Evolutionary conservation across 2,113 vertebrate species (phyloP), one percentile per base, ranked within the genome.

Genomic region (Boulengeromyrus knoepffleri): DNA sequence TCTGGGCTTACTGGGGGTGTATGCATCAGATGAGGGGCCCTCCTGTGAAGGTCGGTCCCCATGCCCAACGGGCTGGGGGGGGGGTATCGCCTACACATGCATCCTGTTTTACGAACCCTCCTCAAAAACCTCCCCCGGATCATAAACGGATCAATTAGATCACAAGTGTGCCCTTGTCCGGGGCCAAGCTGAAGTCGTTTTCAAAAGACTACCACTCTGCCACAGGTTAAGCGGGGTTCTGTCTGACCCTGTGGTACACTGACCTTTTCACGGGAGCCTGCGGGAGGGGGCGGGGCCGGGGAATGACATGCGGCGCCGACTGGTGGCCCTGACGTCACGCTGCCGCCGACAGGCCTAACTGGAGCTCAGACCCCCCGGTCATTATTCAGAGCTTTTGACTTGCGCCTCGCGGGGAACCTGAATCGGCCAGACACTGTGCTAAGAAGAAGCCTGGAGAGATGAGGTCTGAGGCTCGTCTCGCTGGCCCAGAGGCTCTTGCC

Each of bases 141-240:
- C 91, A 91, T 93, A 95, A 95, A 92, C 93, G 93, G 92, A 92
- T 93, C 91, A 93, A 95, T 93, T 92, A 92, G 52, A 92, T 86
- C 91, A 95, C 95, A 95, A 95, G 94, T 93, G 89, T 86, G 66
- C 92, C 94, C 93, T 96, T 96, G 95, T 95, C 93, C 93, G 90
- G 90, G 91, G 94, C 90, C 53, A 88, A 93, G 94, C 94, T 94
- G 93, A 93, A 96, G 96, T 96, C 94, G 94, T 93, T 96, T 95
- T 94, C 91, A 92, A 95, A 95, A 95, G 95, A 92, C 93, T 95
- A 95, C 93, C 93, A 94, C 96, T 96, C 95, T 93, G 95, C 93
- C 93, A 95, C 93, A 93, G 93, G 95, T 95, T 95, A 94, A 95
- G 94, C 91, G 89, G 92, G 93, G 88, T 92, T 93, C 94, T 94